phyloP scores from a whole-genome alignment of 1,140 invertebrate genomes.

The Philotrypesis tridentata region DNA sequence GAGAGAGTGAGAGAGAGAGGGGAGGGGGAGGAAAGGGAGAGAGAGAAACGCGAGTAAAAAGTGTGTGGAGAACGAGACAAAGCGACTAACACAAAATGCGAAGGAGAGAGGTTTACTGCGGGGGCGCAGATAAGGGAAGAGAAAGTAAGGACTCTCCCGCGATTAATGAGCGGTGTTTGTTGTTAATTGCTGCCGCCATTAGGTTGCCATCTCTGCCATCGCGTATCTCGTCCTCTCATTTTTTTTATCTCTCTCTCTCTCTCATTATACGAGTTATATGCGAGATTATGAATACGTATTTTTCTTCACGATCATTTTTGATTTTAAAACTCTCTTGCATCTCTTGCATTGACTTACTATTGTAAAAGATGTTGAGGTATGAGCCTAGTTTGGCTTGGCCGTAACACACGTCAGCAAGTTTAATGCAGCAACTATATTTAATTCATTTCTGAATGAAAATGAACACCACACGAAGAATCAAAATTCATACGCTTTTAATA shows the following conservation, averaged over 20 bases:
- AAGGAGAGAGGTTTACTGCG: not conserved
- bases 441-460: too few relatives aligned
- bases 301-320: conserved; percentile 25
- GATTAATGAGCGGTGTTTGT: conserved; percentile 75
- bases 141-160: conserved; percentile 61
- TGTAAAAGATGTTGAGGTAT: too few relatives aligned
- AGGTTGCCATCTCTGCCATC: conserved; percentile 68
- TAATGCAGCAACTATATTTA: too few relatives aligned
- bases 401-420: too few relatives aligned
- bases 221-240: conserved; percentile 9
- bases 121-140: conserved; percentile 47
- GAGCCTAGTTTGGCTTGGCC: too few relatives aligned
- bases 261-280: not conserved
- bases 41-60: not conserved
- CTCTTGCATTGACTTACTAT: too few relatives aligned
- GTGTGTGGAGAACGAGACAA: conserved; percentile 11
- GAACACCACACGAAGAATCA: too few relatives aligned
- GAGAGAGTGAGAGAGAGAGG: not conserved
- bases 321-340: too few relatives aligned
- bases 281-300: too few relatives aligned
- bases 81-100: not conserved
- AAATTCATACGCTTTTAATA: too few relatives aligned
- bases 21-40: too few relatives aligned
- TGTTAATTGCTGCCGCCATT: conserved; percentile 75
- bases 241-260: conserved; percentile 37